Base-by-base conservation (phyloP, 2,113 vertebrate genomes). In the Notothenia rossii region DNA sequence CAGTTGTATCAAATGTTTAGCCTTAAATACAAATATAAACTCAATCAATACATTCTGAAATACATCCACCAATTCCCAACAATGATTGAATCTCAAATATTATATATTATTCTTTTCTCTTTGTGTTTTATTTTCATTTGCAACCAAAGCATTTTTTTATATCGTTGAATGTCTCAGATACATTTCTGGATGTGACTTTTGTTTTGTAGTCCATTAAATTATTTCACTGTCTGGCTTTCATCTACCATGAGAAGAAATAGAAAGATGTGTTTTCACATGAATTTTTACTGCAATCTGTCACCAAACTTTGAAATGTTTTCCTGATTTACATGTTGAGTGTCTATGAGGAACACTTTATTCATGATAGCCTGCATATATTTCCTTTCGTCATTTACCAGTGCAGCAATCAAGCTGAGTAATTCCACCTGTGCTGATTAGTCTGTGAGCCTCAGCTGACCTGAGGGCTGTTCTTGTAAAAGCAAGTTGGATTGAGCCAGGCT, bases 371-470 rank as follows among this genome's bases (percentile, higher is more conserved):
- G 17, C 20, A 43, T 1, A 7, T 33, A 43, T 59, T 62, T 69
- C 40, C 36, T 56, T 54, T 25, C 60, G 25, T 49, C 36, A 7
- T 59, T 29, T 13, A 49, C 22, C 56, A 50, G 50, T 14, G 56
- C 36, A 68, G 45, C 17, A 84, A 86, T 91, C 55, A 74, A 22
- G 51, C 62, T 45, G 33, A 89, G 20, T 72, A 68, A 61, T 40
- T 60, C n/a, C 86, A 90, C 45, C 83, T 89, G 85, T 45, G 62
- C 15, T 59, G 4, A 73, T 69, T 4, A 81, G 36, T 46, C 50
- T 36, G 3, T 0, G 10, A 36, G 58, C 15, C 13, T 15, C 56
- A 9, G 14, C 13, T 59, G 56, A 33, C 13, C 25, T 17, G 10
- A 55, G n/a, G 53, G 13, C 5, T 55, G 20, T 17, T 7, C 50